Base-by-base conservation (phyloP, 2,113 vertebrate species). In the Scatophagus argus region DNA sequence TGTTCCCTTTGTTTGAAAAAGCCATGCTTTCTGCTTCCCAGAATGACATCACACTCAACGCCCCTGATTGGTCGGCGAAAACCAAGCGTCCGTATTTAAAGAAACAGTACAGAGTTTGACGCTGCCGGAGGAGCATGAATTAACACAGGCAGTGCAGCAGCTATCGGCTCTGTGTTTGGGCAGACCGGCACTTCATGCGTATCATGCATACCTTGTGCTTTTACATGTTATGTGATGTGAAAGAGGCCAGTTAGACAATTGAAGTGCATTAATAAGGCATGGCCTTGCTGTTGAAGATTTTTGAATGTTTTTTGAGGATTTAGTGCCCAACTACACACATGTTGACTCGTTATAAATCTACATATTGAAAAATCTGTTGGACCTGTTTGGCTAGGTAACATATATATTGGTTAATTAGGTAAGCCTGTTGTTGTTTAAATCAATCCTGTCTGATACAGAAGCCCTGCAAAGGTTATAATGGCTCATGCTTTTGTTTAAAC, bases 1-100 rank as follows among this genome's bases (percentile, higher is more conserved):
- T 98, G 97, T 99, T 98, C 97, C 93, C 97, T 99, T 99, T 99
- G 97, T 99, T 98, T 96, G 96, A 96, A 95, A 95, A 94, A 94
- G 95, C 96, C 95, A 95, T 95, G 96, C 96, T 95, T 96, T 92
- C 93, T 88, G 95, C 95, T 95, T 95, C 93, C 93, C 92, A 93
- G 82, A 87, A 95, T 98, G 97, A 98, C 96, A 96, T 98, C 97
- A 97, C 96, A 82, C 92, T 92, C 94, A 72, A 84, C 23, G 94
- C 91, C 75, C 91, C 94, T 93, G 79, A 97, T 98, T 98, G 97
- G 97, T 89, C 85, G 89, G 72, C 59, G 32, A 38, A 75, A 74
- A 71, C 10, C 61, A 82, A 74, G 79, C 91, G 84, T 89, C 88
- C 89, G 43, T 85, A 82, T 84, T 96, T 96, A 95, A 95, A 94